Percentiles rank a stretch among this genome's conserved stretches.
These are phyloP conservation scores for Dasyprocta punctata DNA, from an alignment of 2,113 vertebrate genomes.

Conservation along the genomic window DNA sequence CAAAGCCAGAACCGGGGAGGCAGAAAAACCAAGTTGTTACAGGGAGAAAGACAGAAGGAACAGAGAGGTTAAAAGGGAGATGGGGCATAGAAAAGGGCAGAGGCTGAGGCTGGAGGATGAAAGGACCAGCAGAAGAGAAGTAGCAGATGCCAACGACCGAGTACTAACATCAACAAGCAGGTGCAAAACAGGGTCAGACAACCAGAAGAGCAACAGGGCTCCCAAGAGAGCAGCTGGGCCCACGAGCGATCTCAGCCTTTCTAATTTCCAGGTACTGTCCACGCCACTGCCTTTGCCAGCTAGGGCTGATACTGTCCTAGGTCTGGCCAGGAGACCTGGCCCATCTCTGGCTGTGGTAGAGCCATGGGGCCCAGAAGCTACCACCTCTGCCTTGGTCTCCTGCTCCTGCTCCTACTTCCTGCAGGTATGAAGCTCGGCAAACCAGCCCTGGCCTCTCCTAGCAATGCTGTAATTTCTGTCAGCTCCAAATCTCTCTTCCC, in stretches of 20 bases:
- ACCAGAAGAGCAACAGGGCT: background rate
- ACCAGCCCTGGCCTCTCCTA: background rate
- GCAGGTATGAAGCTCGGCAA: conserved; percentile 70
- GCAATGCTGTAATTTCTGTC: background rate
- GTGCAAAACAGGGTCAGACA: background rate
- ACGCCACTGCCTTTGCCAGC: background rate
- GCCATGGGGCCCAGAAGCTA: conserved; percentile 23
- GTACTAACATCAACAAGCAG: background rate
- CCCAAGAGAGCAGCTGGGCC: background rate
- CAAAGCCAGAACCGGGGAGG: background rate
- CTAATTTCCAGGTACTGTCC: background rate
- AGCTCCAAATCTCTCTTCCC: background rate
- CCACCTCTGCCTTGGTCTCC: conserved; percentile 1
- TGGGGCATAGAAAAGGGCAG: background rate
- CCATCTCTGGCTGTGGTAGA: background rate
- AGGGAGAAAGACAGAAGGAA: background rate
- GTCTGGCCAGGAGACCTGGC: background rate
- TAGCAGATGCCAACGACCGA: background rate
- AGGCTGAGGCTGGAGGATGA: background rate
- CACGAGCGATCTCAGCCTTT: background rate
- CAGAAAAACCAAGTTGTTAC: background rate
- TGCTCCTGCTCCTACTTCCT: conserved; percentile 68
- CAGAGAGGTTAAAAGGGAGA: background rate
- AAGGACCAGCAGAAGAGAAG: background rate
- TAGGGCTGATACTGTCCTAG: background rate